phyloP scores from a whole-genome alignment of 2,888 invertebrate species.

The Brachypalpus laphriformis region DNA sequence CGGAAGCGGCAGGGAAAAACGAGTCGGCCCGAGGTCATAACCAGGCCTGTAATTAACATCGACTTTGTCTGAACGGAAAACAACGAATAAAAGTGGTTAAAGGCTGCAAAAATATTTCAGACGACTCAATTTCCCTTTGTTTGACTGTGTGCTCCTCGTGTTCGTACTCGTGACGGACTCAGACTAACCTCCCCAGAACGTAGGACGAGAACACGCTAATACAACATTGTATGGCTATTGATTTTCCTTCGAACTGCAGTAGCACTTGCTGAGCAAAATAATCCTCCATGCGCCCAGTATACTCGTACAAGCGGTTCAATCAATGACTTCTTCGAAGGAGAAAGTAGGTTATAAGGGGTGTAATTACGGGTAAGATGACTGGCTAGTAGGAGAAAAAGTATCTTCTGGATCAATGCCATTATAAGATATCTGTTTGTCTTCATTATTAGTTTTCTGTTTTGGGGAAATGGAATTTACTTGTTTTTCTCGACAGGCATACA shows the following conservation, averaged over 20 bases:
- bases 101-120: conserved; percentile 53
- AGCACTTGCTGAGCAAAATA: conserved; percentile 27
- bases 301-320: conserved; percentile 12
- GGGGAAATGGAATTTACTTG: conserved; percentile 33
- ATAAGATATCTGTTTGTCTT: conserved; percentile 41
- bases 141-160: background rate
- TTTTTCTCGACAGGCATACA: conserved; percentile 1
- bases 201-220: background rate
- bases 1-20: conserved; percentile 29
- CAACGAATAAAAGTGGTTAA: conserved; percentile 39
- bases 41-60: conserved; percentile 62
- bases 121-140: conserved; percentile 45
- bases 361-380: conserved; percentile 32
- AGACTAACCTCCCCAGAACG: background rate
- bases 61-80: conserved; percentile 58
- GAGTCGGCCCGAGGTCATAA: conserved; percentile 42
- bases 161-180: conserved; percentile 22
- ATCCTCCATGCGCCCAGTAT: background rate
- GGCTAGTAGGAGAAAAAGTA: background rate
- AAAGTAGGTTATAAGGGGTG: conserved; percentile 4
- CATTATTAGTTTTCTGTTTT: conserved; percentile 33
- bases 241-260: conserved; percentile 18
- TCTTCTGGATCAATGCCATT: conserved; percentile 44
- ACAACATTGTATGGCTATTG: no score
- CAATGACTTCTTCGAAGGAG: conserved; percentile 9